Evolutionary conservation across 2,888 invertebrate species (phyloP).

Genomic region (Tinea pellionella): DNA sequence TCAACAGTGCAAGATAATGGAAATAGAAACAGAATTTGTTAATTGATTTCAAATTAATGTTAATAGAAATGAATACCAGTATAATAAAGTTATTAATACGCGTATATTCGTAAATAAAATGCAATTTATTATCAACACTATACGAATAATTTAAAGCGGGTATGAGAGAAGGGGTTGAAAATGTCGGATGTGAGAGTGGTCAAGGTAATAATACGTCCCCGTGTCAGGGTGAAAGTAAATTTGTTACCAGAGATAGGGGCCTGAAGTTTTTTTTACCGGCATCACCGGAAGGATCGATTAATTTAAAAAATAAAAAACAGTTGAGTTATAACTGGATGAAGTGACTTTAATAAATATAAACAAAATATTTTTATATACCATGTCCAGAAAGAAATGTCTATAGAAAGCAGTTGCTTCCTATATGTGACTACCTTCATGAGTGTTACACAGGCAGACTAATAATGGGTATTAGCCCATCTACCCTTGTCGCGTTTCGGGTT

Average conservation of each 20-base stretch:
- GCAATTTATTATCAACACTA: too few species aligned
- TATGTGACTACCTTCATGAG: too few species aligned
- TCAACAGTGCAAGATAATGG: neutral
- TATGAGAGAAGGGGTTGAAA: too few species aligned
- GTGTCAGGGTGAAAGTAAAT: constrained; percentile 4
- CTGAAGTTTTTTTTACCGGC: neutral
- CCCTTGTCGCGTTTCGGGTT: too few species aligned
- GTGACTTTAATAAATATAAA: neutral
- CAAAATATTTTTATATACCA: too few species aligned
- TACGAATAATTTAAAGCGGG: too few species aligned
- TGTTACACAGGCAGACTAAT: too few species aligned
- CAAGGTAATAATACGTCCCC: neutral
- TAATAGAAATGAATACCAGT: neutral
- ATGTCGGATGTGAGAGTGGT: neutral
- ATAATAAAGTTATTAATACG: neutral
- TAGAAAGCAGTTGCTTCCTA: too few species aligned
- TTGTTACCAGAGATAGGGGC: neutral
- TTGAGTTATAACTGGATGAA: too few species aligned
- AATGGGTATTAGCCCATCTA: too few species aligned
- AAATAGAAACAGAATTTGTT: neutral
- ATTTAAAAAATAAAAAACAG: neutral
- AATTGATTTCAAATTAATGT: neutral
- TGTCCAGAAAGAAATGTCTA: too few species aligned
- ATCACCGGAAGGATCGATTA: neutral
- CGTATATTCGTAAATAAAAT: too few species aligned